A percentile compares a stretch with the other conserved stretches of the same genome.
phyloP scores from a whole-genome alignment of 1,140 invertebrate genomes.

The Zeugodacus cucurbitae region DNA sequence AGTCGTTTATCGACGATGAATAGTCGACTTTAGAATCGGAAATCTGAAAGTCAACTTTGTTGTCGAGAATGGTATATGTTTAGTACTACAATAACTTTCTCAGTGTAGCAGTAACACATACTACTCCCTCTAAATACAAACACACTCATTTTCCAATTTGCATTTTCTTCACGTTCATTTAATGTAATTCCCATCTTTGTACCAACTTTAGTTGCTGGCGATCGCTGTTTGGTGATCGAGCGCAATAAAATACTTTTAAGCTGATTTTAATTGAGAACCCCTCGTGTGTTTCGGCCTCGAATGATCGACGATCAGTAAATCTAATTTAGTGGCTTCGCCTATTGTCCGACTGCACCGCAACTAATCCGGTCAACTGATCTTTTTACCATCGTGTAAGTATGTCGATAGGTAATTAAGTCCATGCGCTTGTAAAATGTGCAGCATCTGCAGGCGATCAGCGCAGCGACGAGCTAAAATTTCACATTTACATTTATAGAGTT shows the following conservation, averaged over 20 bases:
- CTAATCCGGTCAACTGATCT: neutral
- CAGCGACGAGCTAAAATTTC: neutral
- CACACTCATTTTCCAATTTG: neutral
- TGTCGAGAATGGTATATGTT: too few relatives aligned
- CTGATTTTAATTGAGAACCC: slow-evolving; percentile 60
- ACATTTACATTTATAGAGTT: slow-evolving; percentile 37
- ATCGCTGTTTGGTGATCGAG: neutral
- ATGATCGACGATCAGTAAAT: slow-evolving; percentile 58
- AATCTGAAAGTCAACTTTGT: too few relatives aligned
- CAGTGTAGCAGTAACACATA: neutral
- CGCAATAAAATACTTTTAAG: slow-evolving; percentile 54
- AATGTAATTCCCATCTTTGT: slow-evolving; percentile 23
- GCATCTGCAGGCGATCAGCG: neutral
- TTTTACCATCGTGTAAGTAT: neutral
- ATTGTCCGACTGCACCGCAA: neutral
- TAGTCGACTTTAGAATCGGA: too few relatives aligned
- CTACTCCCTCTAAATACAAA: too few relatives aligned
- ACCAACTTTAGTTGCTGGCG: neutral
- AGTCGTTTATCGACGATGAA: too few relatives aligned
- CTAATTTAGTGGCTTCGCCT: slow-evolving; percentile 52
- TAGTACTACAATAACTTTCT: neutral
- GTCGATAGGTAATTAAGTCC: neutral
- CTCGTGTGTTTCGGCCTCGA: slow-evolving; percentile 48
- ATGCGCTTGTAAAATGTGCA: neutral
- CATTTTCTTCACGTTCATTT: slow-evolving; percentile 32